Evolutionary conservation across 2,888 invertebrate species (phyloP), one percentile per base, ranked within the genome.

Genomic region (Entomobrya multifasciata): DNA sequence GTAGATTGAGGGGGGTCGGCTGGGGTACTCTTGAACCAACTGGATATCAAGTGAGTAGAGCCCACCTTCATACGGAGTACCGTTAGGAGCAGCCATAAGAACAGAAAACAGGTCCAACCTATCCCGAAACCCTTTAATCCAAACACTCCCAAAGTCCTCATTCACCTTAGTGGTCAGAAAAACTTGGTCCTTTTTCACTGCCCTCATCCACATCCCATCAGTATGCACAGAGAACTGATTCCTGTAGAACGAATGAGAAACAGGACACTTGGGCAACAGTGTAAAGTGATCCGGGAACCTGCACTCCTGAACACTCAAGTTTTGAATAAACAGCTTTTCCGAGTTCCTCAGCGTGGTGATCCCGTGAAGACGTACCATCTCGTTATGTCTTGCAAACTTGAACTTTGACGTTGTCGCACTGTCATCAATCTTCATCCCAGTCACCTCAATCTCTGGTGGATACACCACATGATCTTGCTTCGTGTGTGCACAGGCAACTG

Each of bases 51-150:
- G 98, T 92, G 97, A 94, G 93, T 98, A 98, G 90, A 98, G 93
- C 0, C 98, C 98, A 92, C 97, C 97, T 93, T 98, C 97, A 93
- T 98, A 98, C 0, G 98, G 98, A 0, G 98, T 98, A 91, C 96
- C 95, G 87, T 95, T 95, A 0, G 98, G 98, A 0, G 98, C 98
- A 78, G 96, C 94, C 90, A 98, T 97, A 96, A 98, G 96, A 77
- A 97, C 96, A 0, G 97, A 97, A 80, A 96, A 94, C 86, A 98
- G 93, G 93, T 98, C 98, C 93, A 93, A 90, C 49, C 80, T 80
- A 22, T 80, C 80, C 11, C 55, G 44, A 55, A 55, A 80, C 17
- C 52, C 80, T 79, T 83, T 83, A 20, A 83, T 65, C 83, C 83
- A 83, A 1, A 83, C 22, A 4, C 76, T 83, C 8, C 76, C 83